Conservation (phyloP, 1,140 invertebrate species). For the Contarinia nasturtii region DNA sequence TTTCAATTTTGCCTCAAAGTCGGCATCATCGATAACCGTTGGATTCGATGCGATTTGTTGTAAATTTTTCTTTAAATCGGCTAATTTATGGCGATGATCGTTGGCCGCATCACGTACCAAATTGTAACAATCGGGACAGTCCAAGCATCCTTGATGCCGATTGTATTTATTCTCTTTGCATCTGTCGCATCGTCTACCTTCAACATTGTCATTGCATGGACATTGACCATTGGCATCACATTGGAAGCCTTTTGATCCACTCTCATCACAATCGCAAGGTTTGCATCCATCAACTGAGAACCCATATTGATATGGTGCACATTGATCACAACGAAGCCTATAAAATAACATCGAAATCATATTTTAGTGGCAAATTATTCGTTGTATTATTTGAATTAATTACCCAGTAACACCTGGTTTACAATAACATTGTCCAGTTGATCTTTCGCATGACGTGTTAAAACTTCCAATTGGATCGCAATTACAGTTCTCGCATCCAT, state of each 20-base stretch:
- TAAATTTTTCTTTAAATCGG: slow-evolving; percentile 43
- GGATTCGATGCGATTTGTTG: slow-evolving; percentile 48
- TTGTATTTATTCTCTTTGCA: slow-evolving; percentile 88
- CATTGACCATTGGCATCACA: slow-evolving; percentile 73
- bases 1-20: slow-evolving; percentile 59
- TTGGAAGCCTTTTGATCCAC: slow-evolving; percentile 68
- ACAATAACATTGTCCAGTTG: slow-evolving; percentile 73
- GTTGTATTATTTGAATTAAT: slow-evolving; percentile 7
- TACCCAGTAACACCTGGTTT: slow-evolving; percentile 66
- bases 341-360: not conserved
- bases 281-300: slow-evolving; percentile 73
- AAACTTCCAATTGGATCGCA: slow-evolving; percentile 72
- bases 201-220: slow-evolving; percentile 76
- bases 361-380: not conserved
- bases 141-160: slow-evolving; percentile 63
- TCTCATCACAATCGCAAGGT: slow-evolving; percentile 70
- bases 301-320: slow-evolving; percentile 70
- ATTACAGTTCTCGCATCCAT: slow-evolving; percentile 69
- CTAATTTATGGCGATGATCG: slow-evolving; percentile 54
- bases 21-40: slow-evolving; percentile 61
- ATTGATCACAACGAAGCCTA: slow-evolving; percentile 60
- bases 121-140: slow-evolving; percentile 87
- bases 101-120: slow-evolving; percentile 76
- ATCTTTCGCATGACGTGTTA: slow-evolving; percentile 61
- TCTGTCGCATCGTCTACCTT: slow-evolving; percentile 73